These are phyloP conservation scores for Azemiops feae DNA, from an alignment of 2,113 vertebrate genomes.

Conservation along the genomic window DNA sequence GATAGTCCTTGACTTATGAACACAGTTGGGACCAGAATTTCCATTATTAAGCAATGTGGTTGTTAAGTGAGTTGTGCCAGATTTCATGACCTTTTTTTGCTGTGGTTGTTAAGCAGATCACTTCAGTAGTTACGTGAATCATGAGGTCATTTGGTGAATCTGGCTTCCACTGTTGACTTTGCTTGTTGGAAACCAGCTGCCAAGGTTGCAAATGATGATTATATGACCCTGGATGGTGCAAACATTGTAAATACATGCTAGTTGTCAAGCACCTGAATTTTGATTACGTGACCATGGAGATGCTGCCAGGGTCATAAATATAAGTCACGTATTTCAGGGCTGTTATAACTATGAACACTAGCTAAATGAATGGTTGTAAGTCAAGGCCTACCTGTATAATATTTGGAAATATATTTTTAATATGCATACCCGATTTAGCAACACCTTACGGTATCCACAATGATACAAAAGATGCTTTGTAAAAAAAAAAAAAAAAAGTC, in stretches of 20 bases:
- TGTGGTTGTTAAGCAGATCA: not conserved
- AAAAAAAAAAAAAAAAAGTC: not conserved
- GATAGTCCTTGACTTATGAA: not conserved
- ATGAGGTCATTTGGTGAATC: not conserved
- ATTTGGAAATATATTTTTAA: not conserved
- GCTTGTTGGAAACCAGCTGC: not conserved
- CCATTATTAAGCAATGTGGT: not conserved
- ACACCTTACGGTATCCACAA: not conserved
- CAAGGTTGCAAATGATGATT: not conserved
- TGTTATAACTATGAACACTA: not conserved
- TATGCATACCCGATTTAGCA: not conserved
- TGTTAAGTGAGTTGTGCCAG: not conserved
- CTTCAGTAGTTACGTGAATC: not conserved
- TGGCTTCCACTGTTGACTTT: not conserved
- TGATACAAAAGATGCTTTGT: not conserved
- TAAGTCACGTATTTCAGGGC: not conserved
- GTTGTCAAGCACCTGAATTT: not conserved
- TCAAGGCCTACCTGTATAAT: not conserved
- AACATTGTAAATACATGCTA: not conserved
- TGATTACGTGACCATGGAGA: not conserved
- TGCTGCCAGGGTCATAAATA: not conserved
- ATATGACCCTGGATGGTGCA: not conserved
- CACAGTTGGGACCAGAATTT: not conserved
- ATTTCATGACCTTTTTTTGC: not conserved
- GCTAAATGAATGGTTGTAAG: not conserved